Evolutionary conservation across 2,113 vertebrate species (phyloP), one percentile per base, ranked within the genome.

Genomic region (Cyprinodon brontotheroides): DNA sequence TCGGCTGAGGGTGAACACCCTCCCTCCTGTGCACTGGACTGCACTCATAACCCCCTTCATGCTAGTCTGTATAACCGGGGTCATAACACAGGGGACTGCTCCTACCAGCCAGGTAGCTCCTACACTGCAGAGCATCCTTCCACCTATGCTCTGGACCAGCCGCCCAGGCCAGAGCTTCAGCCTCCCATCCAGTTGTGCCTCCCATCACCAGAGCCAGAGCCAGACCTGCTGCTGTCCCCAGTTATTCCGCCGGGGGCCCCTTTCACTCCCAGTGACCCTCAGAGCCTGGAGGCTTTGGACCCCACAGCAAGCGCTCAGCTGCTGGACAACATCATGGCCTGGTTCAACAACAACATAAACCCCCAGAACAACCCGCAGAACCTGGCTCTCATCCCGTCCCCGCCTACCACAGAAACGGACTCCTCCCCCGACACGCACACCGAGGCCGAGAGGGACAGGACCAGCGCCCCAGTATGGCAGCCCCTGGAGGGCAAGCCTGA

Each of bases 321-420:
- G 85, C 87, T 93, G 85, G 92, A 93, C 89, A 93, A 93, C 91
- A 93, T 93, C 85, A 93, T 93, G 92, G 92, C 91, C 89, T 93
- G 92, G 92, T 93, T 93, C 48, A 93, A 91, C 87, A 90, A 89
- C 84, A 93, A 93, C 86, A 93, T 93, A 43, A 92, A 90, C 82
- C 89, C 90, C 29, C 90, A 93, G 80, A 93, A 92, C 86, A 93
- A 92, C 81, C 92, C 92, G 0, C 89, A 92, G 81, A 92, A 89
- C 81, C 83, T 93, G 64, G 90, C 91, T 36, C 89, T 92, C 77
- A 87, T 92, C 75, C 91, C 92, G 22, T 92, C 91, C n/a, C 89
- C 91, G 0, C 87, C 92, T 75, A 92, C 92, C 74, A 90, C 91
- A 29, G 91, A 91, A 37, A 89, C 86, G 0, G 91, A 92, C 74